Evolutionary conservation across 2,113 vertebrate species (phyloP).

Genomic region (Tauraco erythrolophus): DNA sequence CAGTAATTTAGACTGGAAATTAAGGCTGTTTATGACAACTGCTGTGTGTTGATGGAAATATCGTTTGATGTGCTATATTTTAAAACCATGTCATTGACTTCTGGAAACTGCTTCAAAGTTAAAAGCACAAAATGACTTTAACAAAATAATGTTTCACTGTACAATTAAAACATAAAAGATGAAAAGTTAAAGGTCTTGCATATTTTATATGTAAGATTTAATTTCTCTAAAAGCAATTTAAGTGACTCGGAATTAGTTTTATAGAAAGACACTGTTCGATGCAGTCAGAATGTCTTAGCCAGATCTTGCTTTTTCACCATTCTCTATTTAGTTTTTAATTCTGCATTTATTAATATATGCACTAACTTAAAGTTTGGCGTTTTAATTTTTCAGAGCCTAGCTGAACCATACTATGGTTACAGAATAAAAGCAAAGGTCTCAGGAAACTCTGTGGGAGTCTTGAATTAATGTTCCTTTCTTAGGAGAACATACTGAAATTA

Average conservation of each 20-base stretch:
- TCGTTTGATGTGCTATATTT: not conserved
- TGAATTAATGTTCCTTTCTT: not conserved
- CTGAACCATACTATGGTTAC: not conserved
- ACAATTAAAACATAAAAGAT: slow-evolving; percentile 20
- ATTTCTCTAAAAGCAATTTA: slow-evolving; percentile 1
- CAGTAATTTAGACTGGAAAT: slow-evolving; percentile 57
- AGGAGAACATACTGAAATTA: not conserved
- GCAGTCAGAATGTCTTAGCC: not conserved
- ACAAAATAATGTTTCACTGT: slow-evolving; percentile 7
- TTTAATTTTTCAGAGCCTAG: not conserved
- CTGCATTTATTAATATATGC: not conserved
- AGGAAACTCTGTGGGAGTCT: not conserved
- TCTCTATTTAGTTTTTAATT: not conserved
- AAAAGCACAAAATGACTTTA: slow-evolving; percentile 14
- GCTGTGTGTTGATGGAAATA: slow-evolving; percentile 51
- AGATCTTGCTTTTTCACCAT: not conserved
- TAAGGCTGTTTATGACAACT: slow-evolving; percentile 55
- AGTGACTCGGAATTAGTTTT: not conserved
- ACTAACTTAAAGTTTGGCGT: not conserved
- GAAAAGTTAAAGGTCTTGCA: slow-evolving; percentile 1
- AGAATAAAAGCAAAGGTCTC: not conserved
- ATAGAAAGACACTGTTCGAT: not conserved
- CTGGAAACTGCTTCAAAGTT: slow-evolving; percentile 41
- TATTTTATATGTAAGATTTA: slow-evolving; percentile 13
- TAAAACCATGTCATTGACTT: slow-evolving; percentile 56